Percentiles rank a stretch among this genome's conserved stretches.
Conservation (phyloP, 2,888 invertebrate species). For the Exocentrus adspersus region DNA sequence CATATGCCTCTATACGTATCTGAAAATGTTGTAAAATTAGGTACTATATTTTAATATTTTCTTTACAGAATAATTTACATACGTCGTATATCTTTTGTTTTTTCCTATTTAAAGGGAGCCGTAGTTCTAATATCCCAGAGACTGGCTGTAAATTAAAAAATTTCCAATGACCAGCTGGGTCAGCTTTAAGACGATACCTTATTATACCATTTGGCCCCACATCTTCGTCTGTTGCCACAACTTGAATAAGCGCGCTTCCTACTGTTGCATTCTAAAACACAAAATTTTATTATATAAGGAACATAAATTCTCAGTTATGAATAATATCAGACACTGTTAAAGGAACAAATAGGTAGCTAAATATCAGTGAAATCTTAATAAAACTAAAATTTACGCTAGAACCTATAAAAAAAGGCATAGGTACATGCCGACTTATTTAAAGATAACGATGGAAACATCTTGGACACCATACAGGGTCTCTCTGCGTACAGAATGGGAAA, state of each 20-base stretch:
- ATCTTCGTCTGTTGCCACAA: slow-evolving; percentile 88
- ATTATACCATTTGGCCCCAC: slow-evolving; percentile 91
- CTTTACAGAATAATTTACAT: slow-evolving; percentile 45
- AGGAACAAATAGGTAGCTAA: no score
- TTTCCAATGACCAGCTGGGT: slow-evolving; percentile 83
- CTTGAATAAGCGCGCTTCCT: slow-evolving; percentile 81
- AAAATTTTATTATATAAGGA: slow-evolving; percentile 12
- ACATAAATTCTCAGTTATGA: no score
- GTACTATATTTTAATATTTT: no score
- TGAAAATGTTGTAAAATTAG: slow-evolving; percentile 59
- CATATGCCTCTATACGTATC: slow-evolving; percentile 91
- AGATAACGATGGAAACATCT: no score
- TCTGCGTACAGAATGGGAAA: no score
- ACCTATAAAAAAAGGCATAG: no score
- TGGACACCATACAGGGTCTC: no score
- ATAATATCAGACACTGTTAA: no score
- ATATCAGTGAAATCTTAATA: no score
- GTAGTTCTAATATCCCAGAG: slow-evolving; percentile 80
- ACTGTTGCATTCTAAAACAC: slow-evolving; percentile 81
- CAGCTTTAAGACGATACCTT: slow-evolving; percentile 82
- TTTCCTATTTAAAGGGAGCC: slow-evolving; percentile 79
- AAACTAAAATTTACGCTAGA: no score
- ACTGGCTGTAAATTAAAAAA: slow-evolving; percentile 83
- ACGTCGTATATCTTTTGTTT: slow-evolving; percentile 90
- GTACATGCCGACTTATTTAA: no score